These are phyloP conservation scores for Campylomormyrus numenius DNA, from an alignment of 2,113 vertebrate species.

Conservation along the genomic window DNA sequence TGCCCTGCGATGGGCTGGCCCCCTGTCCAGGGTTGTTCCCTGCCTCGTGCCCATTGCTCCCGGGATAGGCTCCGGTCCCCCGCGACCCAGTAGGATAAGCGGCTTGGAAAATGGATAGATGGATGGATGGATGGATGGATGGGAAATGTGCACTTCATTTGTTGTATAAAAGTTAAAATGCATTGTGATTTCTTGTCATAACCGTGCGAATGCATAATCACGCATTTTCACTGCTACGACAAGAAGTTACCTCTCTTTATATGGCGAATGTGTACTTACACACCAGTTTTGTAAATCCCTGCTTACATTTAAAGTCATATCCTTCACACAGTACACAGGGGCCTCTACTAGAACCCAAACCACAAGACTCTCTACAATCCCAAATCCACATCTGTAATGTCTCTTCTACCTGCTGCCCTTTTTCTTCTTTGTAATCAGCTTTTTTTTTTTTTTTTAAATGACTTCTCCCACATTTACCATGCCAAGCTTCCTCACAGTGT, in stretches of 20 bases:
- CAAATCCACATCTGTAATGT: not conserved
- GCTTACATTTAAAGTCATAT: not conserved
- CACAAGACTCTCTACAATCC: not conserved
- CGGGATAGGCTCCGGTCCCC: too few relatives aligned
- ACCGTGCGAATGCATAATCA: not conserved
- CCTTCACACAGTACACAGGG: not conserved
- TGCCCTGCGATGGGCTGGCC: too few relatives aligned
- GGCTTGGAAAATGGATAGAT: too few relatives aligned
- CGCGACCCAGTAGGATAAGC: too few relatives aligned
- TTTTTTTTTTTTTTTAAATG: not conserved
- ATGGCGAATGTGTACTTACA: not conserved
- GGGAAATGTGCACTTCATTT: not conserved
- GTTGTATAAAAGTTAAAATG: not conserved
- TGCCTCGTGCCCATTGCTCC: too few relatives aligned
- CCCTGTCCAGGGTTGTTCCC: too few relatives aligned
- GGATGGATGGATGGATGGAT: not conserved
- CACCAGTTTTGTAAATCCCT: not conserved
- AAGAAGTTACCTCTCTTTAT: not conserved
- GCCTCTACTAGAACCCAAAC: not conserved
- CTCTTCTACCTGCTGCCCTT: not conserved
- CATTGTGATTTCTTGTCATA: not conserved
- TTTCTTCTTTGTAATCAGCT: not conserved
- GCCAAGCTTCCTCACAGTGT: slow-evolving; percentile 1
- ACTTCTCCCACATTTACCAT: not conserved
- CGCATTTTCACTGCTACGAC: not conserved